These are phyloP conservation scores for Macrobrachium nipponense DNA, from an alignment of 1,140 invertebrate species.

Conservation along the genomic window DNA sequence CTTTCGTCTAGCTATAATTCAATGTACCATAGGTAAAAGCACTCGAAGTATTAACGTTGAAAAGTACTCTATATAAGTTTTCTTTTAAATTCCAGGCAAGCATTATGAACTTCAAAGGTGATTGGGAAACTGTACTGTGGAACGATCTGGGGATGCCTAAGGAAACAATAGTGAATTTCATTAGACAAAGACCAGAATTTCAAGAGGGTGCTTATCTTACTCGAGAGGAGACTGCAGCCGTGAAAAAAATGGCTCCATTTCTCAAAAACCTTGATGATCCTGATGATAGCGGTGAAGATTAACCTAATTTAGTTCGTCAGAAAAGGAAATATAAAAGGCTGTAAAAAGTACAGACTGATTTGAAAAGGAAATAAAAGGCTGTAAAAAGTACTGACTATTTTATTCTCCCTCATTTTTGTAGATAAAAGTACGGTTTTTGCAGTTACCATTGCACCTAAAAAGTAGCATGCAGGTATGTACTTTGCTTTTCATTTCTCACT, in stretches of 20 bases:
- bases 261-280: slow-evolving; percentile 15
- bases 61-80: background rate
- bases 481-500: no score
- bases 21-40: no score
- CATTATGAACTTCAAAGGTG: slow-evolving; percentile 47
- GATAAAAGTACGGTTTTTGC: no score
- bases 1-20: no score
- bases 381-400: no score
- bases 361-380: no score
- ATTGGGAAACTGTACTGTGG: slow-evolving; percentile 51
- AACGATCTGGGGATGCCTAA: slow-evolving; percentile 48
- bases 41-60: background rate
- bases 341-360: no score
- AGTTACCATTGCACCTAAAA: no score
- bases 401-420: no score
- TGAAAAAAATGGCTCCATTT: slow-evolving; percentile 44
- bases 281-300: background rate
- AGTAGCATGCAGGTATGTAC: no score
- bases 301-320: background rate
- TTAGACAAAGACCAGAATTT: slow-evolving; percentile 44
- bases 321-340: no score
- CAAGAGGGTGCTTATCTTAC: slow-evolving; percentile 38
- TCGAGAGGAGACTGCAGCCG: slow-evolving; percentile 25
- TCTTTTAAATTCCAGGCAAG: slow-evolving; percentile 32
- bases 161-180: slow-evolving; percentile 35